These are phyloP conservation scores for Rana temporaria DNA, from an alignment of 2,113 vertebrate genomes.

Conservation along the genomic window DNA sequence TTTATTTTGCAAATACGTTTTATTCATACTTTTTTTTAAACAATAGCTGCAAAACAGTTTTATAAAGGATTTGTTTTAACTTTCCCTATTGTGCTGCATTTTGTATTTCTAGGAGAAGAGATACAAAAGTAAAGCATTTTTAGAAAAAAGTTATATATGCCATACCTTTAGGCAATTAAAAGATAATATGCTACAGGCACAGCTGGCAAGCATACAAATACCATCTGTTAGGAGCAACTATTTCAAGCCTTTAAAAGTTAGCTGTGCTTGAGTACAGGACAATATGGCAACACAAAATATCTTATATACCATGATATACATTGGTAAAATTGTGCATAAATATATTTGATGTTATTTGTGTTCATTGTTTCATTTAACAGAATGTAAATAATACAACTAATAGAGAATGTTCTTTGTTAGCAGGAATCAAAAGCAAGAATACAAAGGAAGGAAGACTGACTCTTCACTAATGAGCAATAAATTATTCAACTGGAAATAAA, in stretches of 20 bases:
- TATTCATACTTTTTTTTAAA: no score
- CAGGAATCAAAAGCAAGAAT: constrained; percentile 4
- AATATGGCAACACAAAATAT: constrained; percentile 1
- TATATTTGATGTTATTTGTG: neutral
- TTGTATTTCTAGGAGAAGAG: neutral
- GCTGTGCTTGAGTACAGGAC: neutral
- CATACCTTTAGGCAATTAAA: constrained; percentile 40
- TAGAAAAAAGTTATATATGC: neutral
- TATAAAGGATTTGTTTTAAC: no score
- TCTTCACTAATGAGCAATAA: constrained; percentile 14
- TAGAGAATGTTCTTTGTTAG: neutral
- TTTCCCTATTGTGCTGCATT: neutral
- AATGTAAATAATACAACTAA: neutral
- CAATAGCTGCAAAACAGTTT: no score
- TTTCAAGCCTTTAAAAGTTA: constrained; percentile 6
- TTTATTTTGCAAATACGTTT: no score
- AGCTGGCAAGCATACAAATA: constrained; percentile 47
- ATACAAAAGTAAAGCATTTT: neutral
- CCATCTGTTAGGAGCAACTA: constrained; percentile 41
- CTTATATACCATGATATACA: neutral
- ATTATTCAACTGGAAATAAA: constrained; percentile 18
- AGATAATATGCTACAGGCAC: constrained; percentile 19
- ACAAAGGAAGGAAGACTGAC: neutral
- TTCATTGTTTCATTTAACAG: neutral
- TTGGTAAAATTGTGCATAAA: neutral